These are phyloP conservation scores for Pseudocheirus occidentalis DNA, from an alignment of 2,797 vertebrate genomes.

Conservation along the genomic window DNA sequence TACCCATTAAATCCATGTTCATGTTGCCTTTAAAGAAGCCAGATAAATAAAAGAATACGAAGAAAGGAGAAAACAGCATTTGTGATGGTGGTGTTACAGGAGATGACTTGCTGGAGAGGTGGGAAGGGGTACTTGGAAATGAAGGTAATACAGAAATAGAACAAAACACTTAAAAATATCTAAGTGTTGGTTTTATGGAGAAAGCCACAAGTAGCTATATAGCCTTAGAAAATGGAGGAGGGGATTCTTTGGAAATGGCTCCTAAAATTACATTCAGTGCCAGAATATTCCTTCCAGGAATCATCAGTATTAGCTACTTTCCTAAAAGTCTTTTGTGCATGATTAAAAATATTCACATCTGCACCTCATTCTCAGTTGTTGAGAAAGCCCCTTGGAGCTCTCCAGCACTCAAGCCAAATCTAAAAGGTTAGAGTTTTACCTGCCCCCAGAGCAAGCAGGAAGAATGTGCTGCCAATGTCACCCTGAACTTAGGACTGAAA, in stretches of 20 bases:
- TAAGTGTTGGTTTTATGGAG: slow-evolving; percentile 28
- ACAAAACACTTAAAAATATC: slow-evolving; percentile 7
- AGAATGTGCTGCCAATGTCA: slow-evolving; percentile 43
- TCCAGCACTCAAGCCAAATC: not conserved
- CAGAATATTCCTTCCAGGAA: slow-evolving; percentile 31
- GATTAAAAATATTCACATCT: not conserved
- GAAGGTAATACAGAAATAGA: not conserved
- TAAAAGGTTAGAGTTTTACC: not conserved
- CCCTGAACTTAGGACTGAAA: slow-evolving; percentile 42
- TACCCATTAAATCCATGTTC: not conserved
- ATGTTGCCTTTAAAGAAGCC: not conserved
- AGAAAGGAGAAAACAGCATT: not conserved
- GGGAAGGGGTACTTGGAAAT: not conserved
- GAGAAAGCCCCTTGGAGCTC: not conserved
- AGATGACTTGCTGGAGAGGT: not conserved
- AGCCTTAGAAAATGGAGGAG: slow-evolving; percentile 17
- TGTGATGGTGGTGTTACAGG: not conserved
- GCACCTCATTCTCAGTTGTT: slow-evolving; percentile 1
- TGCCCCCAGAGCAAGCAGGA: slow-evolving; percentile 6
- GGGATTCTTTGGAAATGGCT: not conserved
- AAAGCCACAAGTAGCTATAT: not conserved
- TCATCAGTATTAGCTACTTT: not conserved
- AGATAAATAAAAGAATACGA: not conserved
- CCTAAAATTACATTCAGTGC: slow-evolving; percentile 15
- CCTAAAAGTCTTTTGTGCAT: not conserved